These are phyloP conservation scores for Malurus elegans DNA, from an alignment of 2,113 vertebrate species.

Conservation along the genomic window DNA sequence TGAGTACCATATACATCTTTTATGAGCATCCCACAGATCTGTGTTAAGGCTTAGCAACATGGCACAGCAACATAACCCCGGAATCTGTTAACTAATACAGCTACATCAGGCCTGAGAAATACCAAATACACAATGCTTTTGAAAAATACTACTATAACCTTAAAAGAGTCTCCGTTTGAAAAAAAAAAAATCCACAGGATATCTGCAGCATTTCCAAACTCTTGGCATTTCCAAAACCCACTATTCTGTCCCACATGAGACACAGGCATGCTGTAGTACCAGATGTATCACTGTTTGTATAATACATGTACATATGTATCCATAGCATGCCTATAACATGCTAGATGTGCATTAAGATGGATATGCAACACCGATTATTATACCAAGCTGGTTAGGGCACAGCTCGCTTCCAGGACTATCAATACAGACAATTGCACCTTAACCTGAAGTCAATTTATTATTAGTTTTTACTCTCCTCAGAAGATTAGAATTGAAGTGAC, in stretches of 20 bases:
- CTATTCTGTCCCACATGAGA: not conserved
- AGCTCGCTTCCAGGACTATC: not conserved
- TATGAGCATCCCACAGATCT: slow-evolving; percentile 54
- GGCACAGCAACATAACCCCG: slow-evolving; percentile 10
- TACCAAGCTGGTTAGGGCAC: not conserved
- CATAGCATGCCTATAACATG: fast-evolving
- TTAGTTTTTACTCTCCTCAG: not conserved
- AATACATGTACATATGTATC: not conserved
- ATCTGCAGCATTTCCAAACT: not conserved
- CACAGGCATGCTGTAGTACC: fast-evolving
- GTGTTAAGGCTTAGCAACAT: slow-evolving; percentile 12
- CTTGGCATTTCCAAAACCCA: not conserved
- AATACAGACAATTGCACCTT: not conserved
- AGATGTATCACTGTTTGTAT: not conserved
- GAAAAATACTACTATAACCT: slow-evolving; percentile 34
- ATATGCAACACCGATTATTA: not conserved
- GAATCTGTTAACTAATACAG: slow-evolving; percentile 50
- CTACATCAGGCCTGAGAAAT: slow-evolving; percentile 1
- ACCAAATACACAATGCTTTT: not conserved
- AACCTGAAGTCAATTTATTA: not conserved
- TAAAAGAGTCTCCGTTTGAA: not conserved
- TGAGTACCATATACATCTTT: slow-evolving; percentile 38
- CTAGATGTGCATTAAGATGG: not conserved
- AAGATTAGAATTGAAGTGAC: not conserved
- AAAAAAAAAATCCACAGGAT: not conserved